Evolutionary conservation across 2,888 invertebrate species (phyloP), one percentile per base, ranked within the genome.

Genomic region (Caenorhabditis sulstoni): DNA sequence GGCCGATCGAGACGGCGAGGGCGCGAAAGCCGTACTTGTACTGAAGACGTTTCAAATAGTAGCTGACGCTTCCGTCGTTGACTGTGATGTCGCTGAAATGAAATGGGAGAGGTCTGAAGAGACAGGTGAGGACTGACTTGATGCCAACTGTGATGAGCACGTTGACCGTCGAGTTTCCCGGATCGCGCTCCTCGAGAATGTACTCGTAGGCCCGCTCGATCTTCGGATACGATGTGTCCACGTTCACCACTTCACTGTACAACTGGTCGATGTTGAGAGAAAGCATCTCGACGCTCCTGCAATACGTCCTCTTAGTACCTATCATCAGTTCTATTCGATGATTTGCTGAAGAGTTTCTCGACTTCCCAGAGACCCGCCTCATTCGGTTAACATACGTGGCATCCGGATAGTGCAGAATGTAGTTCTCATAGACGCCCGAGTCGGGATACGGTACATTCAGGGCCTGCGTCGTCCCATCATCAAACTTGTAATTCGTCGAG

Each of bases 391-490:
- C 57, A 22, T 16, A 75, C 75, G 47, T 67, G n/a, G 67, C 75
- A 55, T 75, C 67, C 9, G 67, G 29, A 49, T 67, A 75, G 9
- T 67, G 53, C 22, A 68, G 41, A 29, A 68, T 77, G 23, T 57
- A 68, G 14, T 57, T 65, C 20, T 47, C 57, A 35, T 70, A 70
- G n/a, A 64, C 41, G 3, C 59, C 57, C 11, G 76, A 64, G 44
- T 64, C 52, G 22, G 76, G 65, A 58, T 77, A 77, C 22, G 76
- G 76, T 23, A 77, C 70, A 53, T 68, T 77, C 3, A 77, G 64
- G 11, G 68, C 76, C 29, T 77, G 62, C 1, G 64, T 70, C 7
- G 58, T 65, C 11, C 64, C 64, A 29, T 62, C 70, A 7, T 68
- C 45, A 14, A 68, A 59, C 7, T 59, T 57, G 22, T 65, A 68